Conservation (phyloP, 2,888 invertebrate genomes). For the Drosophila falleni region DNA sequence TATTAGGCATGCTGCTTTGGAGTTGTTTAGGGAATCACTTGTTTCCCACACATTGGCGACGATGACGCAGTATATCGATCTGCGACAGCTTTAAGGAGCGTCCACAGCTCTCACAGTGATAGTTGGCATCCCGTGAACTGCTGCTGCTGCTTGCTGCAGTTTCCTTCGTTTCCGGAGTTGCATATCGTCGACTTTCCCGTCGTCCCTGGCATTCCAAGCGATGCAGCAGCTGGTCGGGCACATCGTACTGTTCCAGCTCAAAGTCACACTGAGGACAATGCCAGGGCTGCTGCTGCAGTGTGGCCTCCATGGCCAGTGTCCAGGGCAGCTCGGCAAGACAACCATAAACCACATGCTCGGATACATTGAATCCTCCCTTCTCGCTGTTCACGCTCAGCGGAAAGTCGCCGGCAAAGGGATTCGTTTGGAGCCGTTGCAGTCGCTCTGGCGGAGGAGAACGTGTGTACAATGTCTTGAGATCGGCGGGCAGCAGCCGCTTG, state of each 20-base stretch:
- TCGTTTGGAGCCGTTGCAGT: conserved; percentile 86
- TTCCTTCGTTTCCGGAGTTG: neutral
- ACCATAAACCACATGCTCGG: conserved; percentile 93
- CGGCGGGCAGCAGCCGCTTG: conserved; percentile 93
- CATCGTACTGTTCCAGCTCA: conserved; percentile 87
- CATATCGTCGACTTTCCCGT: conserved; percentile 8
- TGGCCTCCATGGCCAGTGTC: conserved; percentile 88
- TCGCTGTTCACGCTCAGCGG: conserved; percentile 87
- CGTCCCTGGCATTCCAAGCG: conserved; percentile 39
- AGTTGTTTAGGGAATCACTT: conserved; percentile 13
- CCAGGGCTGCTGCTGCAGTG: conserved; percentile 89
- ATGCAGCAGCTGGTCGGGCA: conserved; percentile 92
- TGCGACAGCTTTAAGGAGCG: conserved; percentile 90
- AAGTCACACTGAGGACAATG: conserved; percentile 90
- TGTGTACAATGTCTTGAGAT: conserved; percentile 88
- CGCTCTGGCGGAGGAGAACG: conserved; percentile 60
- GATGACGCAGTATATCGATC: conserved; percentile 94
- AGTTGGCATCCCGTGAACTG: conserved; percentile 78
- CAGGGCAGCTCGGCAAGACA: conserved; percentile 90
- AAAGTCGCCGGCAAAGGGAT: conserved; percentile 91
- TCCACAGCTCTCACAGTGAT: conserved; percentile 90
- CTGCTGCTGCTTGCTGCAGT: neutral
- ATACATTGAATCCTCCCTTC: conserved; percentile 94
- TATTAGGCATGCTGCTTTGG: neutral
- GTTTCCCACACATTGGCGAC: conserved; percentile 87